Percentiles rank a stretch among this genome's conserved stretches.
Evolutionary conservation across 2,797 vertebrate genomes (phyloP).

Genomic region (Remorina albescens): DNA sequence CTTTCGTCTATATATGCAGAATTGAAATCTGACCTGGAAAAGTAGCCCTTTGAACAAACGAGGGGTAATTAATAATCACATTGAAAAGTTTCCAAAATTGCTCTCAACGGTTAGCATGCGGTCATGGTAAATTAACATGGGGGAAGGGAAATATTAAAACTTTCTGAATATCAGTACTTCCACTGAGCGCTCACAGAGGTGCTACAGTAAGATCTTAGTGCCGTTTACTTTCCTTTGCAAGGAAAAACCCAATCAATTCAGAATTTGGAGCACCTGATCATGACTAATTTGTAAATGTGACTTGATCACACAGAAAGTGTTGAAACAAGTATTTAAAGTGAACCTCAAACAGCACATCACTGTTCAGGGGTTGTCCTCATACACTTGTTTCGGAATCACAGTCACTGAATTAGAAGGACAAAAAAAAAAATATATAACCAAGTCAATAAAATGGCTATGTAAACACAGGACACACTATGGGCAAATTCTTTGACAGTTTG

Average conservation of each 20-base stretch:
- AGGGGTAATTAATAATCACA: too few species aligned
- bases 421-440: not conserved
- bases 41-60: not conserved
- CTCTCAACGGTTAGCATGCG: too few species aligned
- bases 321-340: not conserved
- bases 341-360: not conserved
- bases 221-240: too few species aligned
- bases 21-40: slow-evolving; percentile 3
- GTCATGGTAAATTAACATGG: too few species aligned
- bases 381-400: not conserved
- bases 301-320: not conserved
- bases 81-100: too few species aligned
- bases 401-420: not conserved
- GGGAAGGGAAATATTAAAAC: not conserved
- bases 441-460: slow-evolving; percentile 16
- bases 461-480: not conserved
- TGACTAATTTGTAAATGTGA: not conserved
- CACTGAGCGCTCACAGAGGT: not conserved
- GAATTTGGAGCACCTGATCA: not conserved
- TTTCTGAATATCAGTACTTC: too few species aligned
- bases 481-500: slow-evolving; percentile 6
- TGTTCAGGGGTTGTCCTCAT: too few species aligned
- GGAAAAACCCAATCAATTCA: not conserved
- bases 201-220: too few species aligned
- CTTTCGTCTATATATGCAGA: not conserved